These are phyloP conservation scores for Melieria crassipennis DNA, from an alignment of 2,888 invertebrate species.

Conservation along the genomic window DNA sequence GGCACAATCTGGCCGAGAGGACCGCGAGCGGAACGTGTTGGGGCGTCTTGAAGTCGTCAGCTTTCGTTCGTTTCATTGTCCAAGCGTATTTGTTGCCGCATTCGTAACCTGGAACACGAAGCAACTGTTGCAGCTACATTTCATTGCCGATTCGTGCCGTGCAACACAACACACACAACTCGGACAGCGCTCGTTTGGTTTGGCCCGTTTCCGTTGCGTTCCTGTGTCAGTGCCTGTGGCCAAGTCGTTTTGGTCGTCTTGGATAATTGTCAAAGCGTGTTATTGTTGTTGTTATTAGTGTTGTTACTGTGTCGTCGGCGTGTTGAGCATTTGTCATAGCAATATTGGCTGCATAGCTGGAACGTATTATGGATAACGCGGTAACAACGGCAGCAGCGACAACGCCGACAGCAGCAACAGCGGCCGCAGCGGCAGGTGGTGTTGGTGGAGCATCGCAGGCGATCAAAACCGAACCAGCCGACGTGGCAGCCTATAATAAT, in stretches of 20 bases:
- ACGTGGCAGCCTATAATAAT: conserved; percentile 42
- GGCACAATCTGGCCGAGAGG: too few relatives aligned
- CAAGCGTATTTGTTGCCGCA: too few relatives aligned
- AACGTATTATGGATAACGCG: conserved; percentile 62
- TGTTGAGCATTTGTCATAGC: too few relatives aligned
- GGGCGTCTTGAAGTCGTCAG: too few relatives aligned
- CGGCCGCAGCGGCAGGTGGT: conserved; percentile 41
- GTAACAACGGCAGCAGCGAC: conserved; percentile 51
- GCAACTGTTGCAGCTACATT: too few relatives aligned
- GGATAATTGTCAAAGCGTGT: background rate
- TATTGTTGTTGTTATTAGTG: conserved; percentile 5
- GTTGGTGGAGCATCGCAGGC: conserved; percentile 24
- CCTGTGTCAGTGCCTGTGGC: background rate
- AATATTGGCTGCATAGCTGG: conserved; percentile 19
- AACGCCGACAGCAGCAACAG: conserved; percentile 46
- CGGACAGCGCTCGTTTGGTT: too few relatives aligned
- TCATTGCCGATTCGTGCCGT: too few relatives aligned
- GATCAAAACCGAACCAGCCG: conserved; percentile 35
- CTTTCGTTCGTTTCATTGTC: too few relatives aligned
- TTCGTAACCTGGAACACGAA: too few relatives aligned
- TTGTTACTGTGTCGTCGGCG: background rate
- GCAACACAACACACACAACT: too few relatives aligned
- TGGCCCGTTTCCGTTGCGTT: too few relatives aligned
- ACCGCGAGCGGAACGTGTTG: too few relatives aligned
- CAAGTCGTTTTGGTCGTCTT: background rate